These are phyloP conservation scores for Synanthedon myopaeformis DNA, from an alignment of 2,888 invertebrate species.

Conservation along the genomic window DNA sequence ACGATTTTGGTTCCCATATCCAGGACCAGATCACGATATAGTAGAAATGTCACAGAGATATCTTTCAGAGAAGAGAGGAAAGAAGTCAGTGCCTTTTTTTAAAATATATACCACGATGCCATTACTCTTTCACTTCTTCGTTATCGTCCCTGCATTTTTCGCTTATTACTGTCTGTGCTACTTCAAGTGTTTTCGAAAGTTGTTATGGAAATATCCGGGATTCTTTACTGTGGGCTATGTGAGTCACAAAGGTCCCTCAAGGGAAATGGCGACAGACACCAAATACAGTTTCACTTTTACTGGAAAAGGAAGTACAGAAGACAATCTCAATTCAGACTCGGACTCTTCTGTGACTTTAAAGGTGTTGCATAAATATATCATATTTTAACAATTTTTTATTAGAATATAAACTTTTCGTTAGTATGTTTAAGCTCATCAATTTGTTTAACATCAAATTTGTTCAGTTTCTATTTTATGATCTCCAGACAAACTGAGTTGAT, in stretches of 20 bases:
- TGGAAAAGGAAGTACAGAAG: constrained; percentile 24
- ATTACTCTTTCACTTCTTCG: constrained; percentile 22
- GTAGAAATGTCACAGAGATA: constrained; percentile 33
- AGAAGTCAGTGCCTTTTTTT: constrained; percentile 23
- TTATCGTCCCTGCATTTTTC: constrained; percentile 24
- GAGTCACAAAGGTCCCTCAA: constrained; percentile 31
- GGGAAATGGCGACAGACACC: constrained; percentile 20
- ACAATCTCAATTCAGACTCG: too few relatives aligned
- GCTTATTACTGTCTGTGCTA: constrained; percentile 26
- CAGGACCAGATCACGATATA: constrained; percentile 28
- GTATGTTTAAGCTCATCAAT: too few relatives aligned
- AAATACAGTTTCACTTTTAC: constrained; percentile 27
- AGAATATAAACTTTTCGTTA: too few relatives aligned
- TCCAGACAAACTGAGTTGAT: too few relatives aligned
- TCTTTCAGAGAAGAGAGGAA: constrained; percentile 18
- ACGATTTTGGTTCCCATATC: constrained; percentile 31
- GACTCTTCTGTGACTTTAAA: too few relatives aligned
- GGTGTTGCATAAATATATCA: too few relatives aligned
- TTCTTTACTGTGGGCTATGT: constrained; percentile 31
- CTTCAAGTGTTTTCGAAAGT: constrained; percentile 28
- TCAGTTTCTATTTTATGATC: too few relatives aligned
- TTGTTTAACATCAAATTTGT: too few relatives aligned
- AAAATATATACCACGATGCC: constrained; percentile 31
- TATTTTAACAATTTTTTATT: too few relatives aligned
- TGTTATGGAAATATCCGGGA: constrained; percentile 28